Evolutionary conservation across 2,113 vertebrate genomes (phyloP).

Genomic region (Gopherus flavomarginatus): DNA sequence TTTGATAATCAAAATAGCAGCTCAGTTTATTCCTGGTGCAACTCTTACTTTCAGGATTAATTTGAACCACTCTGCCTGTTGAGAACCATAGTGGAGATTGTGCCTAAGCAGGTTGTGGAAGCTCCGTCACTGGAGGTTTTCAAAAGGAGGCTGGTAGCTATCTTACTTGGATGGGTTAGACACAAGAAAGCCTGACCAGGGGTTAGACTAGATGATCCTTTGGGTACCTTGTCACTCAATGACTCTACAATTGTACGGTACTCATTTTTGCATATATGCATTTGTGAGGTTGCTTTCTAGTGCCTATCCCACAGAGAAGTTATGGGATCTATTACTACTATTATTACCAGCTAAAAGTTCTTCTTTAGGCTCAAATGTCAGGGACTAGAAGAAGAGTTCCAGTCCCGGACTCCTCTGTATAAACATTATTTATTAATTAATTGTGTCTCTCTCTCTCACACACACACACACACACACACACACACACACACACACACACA

Average conservation of each 20-base stretch:
- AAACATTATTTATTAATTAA: not conserved
- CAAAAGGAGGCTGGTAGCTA: not conserved
- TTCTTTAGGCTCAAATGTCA: not conserved
- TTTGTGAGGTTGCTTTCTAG: not conserved
- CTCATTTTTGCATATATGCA: not conserved
- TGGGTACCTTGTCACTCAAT: not conserved
- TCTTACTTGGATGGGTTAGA: not conserved
- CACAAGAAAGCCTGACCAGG: not conserved
- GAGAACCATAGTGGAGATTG: not conserved
- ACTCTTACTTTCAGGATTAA: not conserved
- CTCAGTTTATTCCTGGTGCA: not conserved
- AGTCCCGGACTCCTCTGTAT: not conserved
- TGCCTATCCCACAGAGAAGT: not conserved
- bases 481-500: not conserved
- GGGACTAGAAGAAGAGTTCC: not conserved
- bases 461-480: not conserved
- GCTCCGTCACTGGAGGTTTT: not conserved
- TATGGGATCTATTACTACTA: not conserved
- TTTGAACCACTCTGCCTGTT: not conserved
- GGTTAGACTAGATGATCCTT: not conserved
- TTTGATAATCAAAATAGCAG: not conserved
- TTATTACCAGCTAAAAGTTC: not conserved
- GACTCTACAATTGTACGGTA: not conserved
- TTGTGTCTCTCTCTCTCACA: not conserved
- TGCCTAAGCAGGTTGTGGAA: not conserved